These are phyloP conservation scores for Cataglyphis altisquamis DNA, from an alignment of 2,888 invertebrate genomes.

Conservation along the genomic window DNA sequence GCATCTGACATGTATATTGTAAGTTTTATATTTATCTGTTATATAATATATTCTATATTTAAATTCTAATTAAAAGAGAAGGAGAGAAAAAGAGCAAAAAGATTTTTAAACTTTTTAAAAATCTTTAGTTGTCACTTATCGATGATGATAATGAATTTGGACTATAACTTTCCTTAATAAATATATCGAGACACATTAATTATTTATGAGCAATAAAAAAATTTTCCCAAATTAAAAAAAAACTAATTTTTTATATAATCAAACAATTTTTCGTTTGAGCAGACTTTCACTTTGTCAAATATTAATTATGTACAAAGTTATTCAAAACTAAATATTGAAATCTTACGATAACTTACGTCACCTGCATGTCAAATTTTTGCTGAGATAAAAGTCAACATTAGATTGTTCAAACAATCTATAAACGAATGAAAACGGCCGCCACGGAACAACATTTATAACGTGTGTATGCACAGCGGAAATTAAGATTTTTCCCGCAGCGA, in stretches of 20 bases:
- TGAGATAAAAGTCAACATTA: neutral
- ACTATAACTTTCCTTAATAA: neutral
- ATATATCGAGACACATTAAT: neutral
- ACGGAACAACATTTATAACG: conserved; percentile 1
- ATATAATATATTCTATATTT: neutral
- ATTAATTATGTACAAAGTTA: neutral
- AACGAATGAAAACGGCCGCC: neutral
- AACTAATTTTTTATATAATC: neutral
- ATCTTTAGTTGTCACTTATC: neutral
- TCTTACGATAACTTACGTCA: neutral
- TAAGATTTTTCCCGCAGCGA: conserved; percentile 25
- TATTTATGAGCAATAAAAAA: neutral
- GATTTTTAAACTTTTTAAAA: neutral
- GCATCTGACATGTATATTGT: neutral
- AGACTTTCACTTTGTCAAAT: neutral
- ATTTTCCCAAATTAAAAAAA: neutral
- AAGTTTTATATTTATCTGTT: neutral
- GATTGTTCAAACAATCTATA: neutral
- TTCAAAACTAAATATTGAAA: neutral
- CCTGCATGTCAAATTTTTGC: neutral
- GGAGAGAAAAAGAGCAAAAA: neutral
- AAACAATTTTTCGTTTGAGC: neutral
- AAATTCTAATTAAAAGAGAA: neutral
- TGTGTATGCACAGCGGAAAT: neutral
- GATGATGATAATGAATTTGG: neutral